Evolutionary conservation across 2,888 invertebrate species (phyloP).

Genomic region (Lasioglossum calceatum): DNA sequence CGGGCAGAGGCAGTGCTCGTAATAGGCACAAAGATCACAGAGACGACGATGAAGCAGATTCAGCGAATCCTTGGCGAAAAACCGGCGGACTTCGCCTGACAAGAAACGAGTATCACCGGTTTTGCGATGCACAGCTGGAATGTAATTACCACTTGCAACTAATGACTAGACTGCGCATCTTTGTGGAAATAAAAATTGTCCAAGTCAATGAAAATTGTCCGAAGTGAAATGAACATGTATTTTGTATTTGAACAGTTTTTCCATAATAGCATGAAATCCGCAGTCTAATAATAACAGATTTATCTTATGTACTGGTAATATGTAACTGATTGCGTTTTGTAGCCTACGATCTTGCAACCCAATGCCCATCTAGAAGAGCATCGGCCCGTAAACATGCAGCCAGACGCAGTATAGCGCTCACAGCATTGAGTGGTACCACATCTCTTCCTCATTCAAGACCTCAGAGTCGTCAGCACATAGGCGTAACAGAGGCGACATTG

Average conservation of each 20-base stretch:
- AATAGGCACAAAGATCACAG: constrained; percentile 70
- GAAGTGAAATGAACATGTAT: background rate
- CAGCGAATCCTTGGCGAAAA: constrained; percentile 83
- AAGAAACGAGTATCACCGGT: constrained; percentile 92
- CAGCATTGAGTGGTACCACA: constrained; percentile 85
- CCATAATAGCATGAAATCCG: background rate
- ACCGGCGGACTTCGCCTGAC: constrained; percentile 85
- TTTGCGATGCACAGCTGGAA: constrained; percentile 92
- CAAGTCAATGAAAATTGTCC: background rate
- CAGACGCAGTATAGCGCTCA: constrained; percentile 86
- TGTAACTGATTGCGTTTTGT: constrained; percentile 52
- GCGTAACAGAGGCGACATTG: constrained; percentile 63
- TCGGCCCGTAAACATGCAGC: constrained; percentile 89
- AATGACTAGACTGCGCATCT: background rate
- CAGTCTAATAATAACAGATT: background rate
- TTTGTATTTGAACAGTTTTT: background rate
- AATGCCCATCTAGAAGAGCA: constrained; percentile 90
- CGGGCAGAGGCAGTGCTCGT: constrained; percentile 50
- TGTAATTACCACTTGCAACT: constrained; percentile 85
- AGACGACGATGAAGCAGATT: constrained; percentile 77
- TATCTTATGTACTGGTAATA: background rate
- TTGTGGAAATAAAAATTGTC: background rate
- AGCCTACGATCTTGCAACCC: constrained; percentile 94
- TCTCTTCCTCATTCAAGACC: constrained; percentile 91
- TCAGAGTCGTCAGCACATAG: constrained; percentile 79